Base-by-base conservation (phyloP, 2,797 vertebrate genomes). In the Lagorchestes hirsutus region DNA sequence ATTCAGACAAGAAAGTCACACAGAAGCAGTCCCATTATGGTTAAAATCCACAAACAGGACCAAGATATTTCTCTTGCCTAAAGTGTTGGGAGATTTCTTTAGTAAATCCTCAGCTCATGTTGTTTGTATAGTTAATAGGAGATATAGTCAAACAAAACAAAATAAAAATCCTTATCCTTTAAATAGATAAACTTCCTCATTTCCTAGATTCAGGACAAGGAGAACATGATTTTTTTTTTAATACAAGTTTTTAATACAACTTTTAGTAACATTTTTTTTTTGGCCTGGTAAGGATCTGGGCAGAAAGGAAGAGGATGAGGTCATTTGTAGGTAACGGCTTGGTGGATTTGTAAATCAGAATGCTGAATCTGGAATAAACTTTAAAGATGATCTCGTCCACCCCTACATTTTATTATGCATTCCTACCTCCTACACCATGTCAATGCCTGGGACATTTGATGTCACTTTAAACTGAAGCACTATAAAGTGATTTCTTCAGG, bases 1-100 rank as follows among this genome's bases (percentile, higher is more conserved):
- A 92, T 98, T 98, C 96, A 93, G 94, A 96, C 62, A 96, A 92
- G 95, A 92, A 92, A 97, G 22, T 90, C 40, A 97, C 94, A 95
- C 92, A 97, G 91, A 95, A 54, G 55, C 90, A 92, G 4, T 96
- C 93, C 93, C 54, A 95, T 58, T 93, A 96, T 95, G 91, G 91
- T 94, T 96, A 91, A 94, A 94, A 94, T 87, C 40, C 74, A 87
- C 74, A 87, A 46, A 50, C 40, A 87, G 40, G 24, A 12, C 74
- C 27, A 87, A 91, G 87, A 74, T 93, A 94, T 1, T 95, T 31
- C 34, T 62, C 59, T 92, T 97, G 92, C 67, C 22, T 96, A 93
- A 97, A 98, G 96, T 93, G 92, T 54, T 93, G 46, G 93, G 11
- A 90, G 54, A 12, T 28, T 46, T 91, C 46, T 4, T 93, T 82